Evolutionary conservation across 2,888 invertebrate species (phyloP).

Genomic region (Metacarcinus magister): DNA sequence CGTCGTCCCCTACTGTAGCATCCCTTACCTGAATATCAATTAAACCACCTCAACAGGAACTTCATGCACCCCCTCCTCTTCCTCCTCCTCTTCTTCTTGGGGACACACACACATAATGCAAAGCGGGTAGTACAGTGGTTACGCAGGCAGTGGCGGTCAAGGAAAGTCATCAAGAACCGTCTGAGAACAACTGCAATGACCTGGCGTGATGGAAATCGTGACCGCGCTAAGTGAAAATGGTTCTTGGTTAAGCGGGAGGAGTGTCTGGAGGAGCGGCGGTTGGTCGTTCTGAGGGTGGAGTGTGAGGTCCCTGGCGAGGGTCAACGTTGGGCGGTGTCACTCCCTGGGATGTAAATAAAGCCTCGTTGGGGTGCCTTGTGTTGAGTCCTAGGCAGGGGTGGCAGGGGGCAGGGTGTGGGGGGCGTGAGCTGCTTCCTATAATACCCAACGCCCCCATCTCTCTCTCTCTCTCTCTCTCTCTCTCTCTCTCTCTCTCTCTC

Average conservation of each 20-base stretch:
- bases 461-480: neutral
- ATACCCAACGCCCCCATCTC: no score
- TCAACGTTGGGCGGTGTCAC: neutral
- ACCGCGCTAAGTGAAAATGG: neutral
- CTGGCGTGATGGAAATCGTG: neutral
- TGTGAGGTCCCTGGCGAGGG: neutral
- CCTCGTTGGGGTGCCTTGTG: neutral
- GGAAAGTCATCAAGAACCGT: neutral
- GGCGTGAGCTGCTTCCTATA: neutral
- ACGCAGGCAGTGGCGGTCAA: neutral
- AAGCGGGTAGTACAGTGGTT: neutral
- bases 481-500: constrained; percentile 14
- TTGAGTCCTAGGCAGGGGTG: neutral
- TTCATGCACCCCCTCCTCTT: neutral
- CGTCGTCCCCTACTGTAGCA: neutral
- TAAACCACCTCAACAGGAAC: neutral
- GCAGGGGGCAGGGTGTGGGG: neutral
- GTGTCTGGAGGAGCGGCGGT: no score
- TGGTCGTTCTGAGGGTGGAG: neutral
- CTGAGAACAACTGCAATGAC: neutral
- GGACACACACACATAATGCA: neutral
- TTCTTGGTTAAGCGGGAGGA: neutral
- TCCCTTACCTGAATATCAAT: neutral
- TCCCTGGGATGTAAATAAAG: neutral
- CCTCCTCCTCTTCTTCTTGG: neutral